phyloP scores from a whole-genome alignment of 2,888 invertebrate genomes.

The Leptinotarsa peninsularis region DNA sequence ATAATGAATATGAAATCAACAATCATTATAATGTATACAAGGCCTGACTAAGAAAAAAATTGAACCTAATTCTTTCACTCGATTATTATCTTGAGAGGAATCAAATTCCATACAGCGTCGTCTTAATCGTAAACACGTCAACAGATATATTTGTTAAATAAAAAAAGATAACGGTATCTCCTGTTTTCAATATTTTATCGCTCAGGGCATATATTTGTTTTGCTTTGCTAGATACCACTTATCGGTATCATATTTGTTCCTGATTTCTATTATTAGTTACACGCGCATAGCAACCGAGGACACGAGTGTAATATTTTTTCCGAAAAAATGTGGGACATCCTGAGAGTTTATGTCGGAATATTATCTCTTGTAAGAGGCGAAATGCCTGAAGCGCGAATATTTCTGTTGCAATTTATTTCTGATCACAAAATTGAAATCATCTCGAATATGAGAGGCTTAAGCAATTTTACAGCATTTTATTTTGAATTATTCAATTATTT shows the following conservation, averaged over 20 bases:
- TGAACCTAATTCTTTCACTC: not conserved
- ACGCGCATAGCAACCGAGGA: slow-evolving; percentile 13
- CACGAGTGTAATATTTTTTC: not conserved
- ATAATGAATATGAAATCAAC: no score
- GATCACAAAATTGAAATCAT: no score
- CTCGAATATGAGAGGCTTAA: no score
- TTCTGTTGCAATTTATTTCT: no score
- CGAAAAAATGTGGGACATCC: not conserved
- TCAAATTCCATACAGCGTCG: not conserved
- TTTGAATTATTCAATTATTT: no score
- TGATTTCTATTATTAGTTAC: slow-evolving; percentile 15
- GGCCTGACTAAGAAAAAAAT: no score
- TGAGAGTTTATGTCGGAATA: not conserved
- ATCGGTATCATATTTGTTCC: slow-evolving; percentile 17
- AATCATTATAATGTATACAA: no score
- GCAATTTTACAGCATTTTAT: no score
- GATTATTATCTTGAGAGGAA: not conserved
- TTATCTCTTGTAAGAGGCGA: no score
- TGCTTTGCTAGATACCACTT: slow-evolving; percentile 17
- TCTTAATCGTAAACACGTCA: slow-evolving; percentile 11
- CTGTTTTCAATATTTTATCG: slow-evolving; percentile 14
- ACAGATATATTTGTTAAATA: slow-evolving; percentile 4
- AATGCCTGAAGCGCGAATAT: no score
- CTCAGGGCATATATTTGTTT: slow-evolving; percentile 16
- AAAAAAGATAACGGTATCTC: slow-evolving; percentile 8